phyloP scores from a whole-genome alignment of 2,888 invertebrate species.

The Micoletzkya japonica region DNA sequence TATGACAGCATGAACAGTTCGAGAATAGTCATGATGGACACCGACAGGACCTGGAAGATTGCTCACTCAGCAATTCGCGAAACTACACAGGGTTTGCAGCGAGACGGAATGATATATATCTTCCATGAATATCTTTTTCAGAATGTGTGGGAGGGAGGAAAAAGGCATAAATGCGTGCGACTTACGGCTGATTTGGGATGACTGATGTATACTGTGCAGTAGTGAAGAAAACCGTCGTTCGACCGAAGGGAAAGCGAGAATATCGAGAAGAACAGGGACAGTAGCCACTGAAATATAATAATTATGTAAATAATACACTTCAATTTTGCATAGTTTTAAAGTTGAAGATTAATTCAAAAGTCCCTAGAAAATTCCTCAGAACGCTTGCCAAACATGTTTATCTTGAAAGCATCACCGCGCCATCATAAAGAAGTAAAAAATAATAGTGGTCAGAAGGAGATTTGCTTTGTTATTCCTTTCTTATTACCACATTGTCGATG shows the following conservation, averaged over 20 bases:
- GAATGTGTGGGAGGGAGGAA: too few relatives aligned
- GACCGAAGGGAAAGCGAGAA: conserved; percentile 36
- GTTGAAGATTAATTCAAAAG: too few relatives aligned
- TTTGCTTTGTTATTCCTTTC: too few relatives aligned
- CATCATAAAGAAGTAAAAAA: too few relatives aligned
- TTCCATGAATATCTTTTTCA: not conserved
- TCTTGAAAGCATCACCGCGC: too few relatives aligned
- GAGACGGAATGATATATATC: not conserved
- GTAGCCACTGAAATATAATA: conserved; percentile 32
- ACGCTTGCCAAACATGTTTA: too few relatives aligned
- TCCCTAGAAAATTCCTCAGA: too few relatives aligned
- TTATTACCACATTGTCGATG: too few relatives aligned
- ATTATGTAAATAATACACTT: too few relatives aligned
- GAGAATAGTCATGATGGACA: conserved; percentile 40
- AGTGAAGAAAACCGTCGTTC: conserved; percentile 41
- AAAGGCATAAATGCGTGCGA: too few relatives aligned
- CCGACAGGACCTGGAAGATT: conserved; percentile 30
- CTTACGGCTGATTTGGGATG: conserved; percentile 44
- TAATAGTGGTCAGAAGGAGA: too few relatives aligned
- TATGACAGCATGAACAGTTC: conserved; percentile 39
- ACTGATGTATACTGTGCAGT: conserved; percentile 45
- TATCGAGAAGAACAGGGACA: conserved; percentile 37
- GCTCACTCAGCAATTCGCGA: not conserved
- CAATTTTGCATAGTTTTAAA: too few relatives aligned
- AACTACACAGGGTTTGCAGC: not conserved